A percentile compares a stretch with the other conserved stretches of the same genome.
Conservation (phyloP, 2,888 invertebrate genomes). For the Ophioninae sp. region DNA sequence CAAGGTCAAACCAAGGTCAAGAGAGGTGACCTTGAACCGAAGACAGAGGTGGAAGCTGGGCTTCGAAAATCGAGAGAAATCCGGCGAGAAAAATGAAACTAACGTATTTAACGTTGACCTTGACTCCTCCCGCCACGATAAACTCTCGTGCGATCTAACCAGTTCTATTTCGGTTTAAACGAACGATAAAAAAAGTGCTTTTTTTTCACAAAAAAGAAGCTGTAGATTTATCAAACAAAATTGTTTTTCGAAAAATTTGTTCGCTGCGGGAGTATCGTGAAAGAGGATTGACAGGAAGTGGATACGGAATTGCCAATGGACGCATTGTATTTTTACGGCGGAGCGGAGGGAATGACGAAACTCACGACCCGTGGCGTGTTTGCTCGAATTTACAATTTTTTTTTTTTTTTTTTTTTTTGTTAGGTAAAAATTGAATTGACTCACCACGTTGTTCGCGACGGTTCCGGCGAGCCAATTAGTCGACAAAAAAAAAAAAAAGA, state of each 20-base stretch:
- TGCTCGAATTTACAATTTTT: not conserved
- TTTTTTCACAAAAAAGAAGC: not conserved
- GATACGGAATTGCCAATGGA: constrained; percentile 1
- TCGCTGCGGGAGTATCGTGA: not conserved
- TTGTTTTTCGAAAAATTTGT: not conserved
- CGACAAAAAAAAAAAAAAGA: constrained; percentile 54
- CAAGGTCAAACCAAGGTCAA: too few relatives aligned
- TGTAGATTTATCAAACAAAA: not conserved
- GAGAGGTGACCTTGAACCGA: too few relatives aligned
- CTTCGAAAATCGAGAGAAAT: too few relatives aligned
- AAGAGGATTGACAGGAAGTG: not conserved
- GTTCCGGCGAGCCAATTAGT: constrained; percentile 64
- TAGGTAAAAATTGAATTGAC: constrained; percentile 56
- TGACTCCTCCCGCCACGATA: not conserved
- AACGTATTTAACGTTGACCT: not conserved
- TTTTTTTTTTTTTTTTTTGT: constrained; percentile 15
- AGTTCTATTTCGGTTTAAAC: not conserved
- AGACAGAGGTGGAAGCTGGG: too few relatives aligned
- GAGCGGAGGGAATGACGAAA: constrained; percentile 16
- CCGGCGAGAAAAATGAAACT: too few relatives aligned
- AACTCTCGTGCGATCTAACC: not conserved
- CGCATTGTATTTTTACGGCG: not conserved
- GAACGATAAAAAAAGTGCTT: not conserved
- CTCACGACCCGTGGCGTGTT: constrained; percentile 25
- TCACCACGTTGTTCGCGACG: constrained; percentile 31